Base-by-base conservation (phyloP, 2,888 invertebrate species). In the Lycia hirtaria region DNA sequence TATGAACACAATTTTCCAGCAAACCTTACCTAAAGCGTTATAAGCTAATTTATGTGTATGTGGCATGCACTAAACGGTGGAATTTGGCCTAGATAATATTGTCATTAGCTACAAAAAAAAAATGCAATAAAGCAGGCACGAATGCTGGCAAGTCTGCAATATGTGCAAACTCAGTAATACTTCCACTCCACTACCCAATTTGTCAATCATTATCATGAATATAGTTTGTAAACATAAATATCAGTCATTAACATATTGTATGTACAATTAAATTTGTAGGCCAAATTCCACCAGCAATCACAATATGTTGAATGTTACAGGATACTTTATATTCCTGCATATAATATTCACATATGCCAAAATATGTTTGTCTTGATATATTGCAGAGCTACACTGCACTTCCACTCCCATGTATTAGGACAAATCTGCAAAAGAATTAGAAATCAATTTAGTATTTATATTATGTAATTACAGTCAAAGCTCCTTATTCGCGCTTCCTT, bases 321-420 rank as follows among this genome's bases (percentile, higher is more conserved):
- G 85, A 81, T 81, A 85, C 73, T 78, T 76, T 68, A 81, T 79
- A 75, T 75, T 82, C 82, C 85, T 80, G 88, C 84, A 81, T 85
- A 85, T 83, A 86, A 80, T 87, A 85, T 84, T 90, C 88, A 89
- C 90, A 92, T 91, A 91, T 92, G 90, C 84, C 89, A 90, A 91
- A 90, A 90, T 90, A 91, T 91, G 91, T 90, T 89, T 89, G 88
- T 91, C 90, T 91, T 90, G 91, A 91, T 91, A 91, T 90, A 88
- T 75, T 81, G 85, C 88, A 82, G 82, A 75, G 71, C 69, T 69
- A 73, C 68, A 77, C 83, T 75, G 80, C 84, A 75, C 71, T 64
- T 71, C 76, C 72, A 68, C 71, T 69, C 75, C 61, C 51, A 73
- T 69, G 64, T 84, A 92, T 92, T 92, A 92, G 87, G 92, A 92